phyloP scores from a whole-genome alignment of 1,140 invertebrate species.

The Vanessa atalanta region DNA sequence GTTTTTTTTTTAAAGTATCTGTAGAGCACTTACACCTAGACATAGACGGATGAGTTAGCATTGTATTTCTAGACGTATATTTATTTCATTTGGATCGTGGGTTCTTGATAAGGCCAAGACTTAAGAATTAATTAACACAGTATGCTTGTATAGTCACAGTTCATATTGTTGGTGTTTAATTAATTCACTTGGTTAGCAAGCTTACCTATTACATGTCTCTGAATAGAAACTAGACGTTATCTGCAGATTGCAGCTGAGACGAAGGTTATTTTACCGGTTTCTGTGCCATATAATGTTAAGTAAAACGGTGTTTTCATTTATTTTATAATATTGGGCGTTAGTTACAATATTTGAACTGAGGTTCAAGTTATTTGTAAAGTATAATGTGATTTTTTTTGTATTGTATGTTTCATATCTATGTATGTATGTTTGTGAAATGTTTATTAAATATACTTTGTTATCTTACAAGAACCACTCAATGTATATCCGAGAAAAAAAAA shows the following conservation, averaged over 20 bases:
- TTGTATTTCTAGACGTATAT: neutral
- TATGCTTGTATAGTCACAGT: conserved; percentile 5
- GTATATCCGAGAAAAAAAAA: too few species aligned
- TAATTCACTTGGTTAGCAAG: conserved; percentile 16
- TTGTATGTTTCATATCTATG: too few species aligned
- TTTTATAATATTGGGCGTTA: too few species aligned
- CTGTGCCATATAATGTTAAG: neutral
- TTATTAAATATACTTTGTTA: too few species aligned
- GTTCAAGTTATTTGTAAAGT: too few species aligned
- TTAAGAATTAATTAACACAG: neutral
- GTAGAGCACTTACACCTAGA: too few species aligned
- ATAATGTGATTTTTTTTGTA: too few species aligned
- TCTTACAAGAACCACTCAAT: too few species aligned
- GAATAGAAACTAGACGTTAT: conserved; percentile 19
- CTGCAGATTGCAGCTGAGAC: conserved; percentile 7
- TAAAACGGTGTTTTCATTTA: neutral
- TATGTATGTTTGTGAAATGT: too few species aligned
- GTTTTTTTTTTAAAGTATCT: too few species aligned
- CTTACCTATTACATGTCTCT: conserved; percentile 9
- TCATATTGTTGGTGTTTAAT: conserved; percentile 3
- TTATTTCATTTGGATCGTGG: neutral
- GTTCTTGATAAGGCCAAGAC: neutral
- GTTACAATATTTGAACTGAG: too few species aligned
- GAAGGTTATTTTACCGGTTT: neutral
- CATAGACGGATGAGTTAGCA: too few species aligned